Evolutionary conservation across 2,113 vertebrate species (phyloP), one percentile per base, ranked within the genome.

Genomic region (Conger conger): DNA sequence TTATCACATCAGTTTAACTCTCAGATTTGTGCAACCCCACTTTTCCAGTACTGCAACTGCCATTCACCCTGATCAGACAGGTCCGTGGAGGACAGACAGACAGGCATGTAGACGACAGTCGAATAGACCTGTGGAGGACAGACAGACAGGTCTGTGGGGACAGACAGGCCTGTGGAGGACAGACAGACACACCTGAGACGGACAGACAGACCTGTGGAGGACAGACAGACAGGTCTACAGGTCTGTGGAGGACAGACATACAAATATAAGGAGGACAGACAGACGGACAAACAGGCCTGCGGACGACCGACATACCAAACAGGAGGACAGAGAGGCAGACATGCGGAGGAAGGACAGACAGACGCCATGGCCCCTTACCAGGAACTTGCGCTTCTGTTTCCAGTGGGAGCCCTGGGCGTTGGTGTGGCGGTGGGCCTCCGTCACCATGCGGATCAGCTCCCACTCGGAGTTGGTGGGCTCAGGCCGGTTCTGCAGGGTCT

Each of bases 351-450:
- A 8, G 15, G 57, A 63, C 57, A 27, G 57, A 63, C 20, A 1
- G 57, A 63, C 9, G 7, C 16, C 68, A 27, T 30, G n/a, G n/a
- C n/a, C n/a, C n/a, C 93, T 96, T 90, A 99, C 98, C 97, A 99
- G 90, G 92, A 99, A 99, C 95, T 99, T 99, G 94, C 97, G 96
- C 84, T 98, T 98, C 95, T 99, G 98, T 89, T 99, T 99, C 98
- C 98, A 99, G 90, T 97, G 96, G 94, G 97, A 96, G 88, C 98
- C 98, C 95, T 99, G 97, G 89, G 98, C 98, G 1, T 99, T 99
- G 90, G 98, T 99, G 92, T 97, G 96, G 88, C 96, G 96, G 85
- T 99, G 98, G 73, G 98, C 98, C 42, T 99, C 98, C 0, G 97
- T 99, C 40, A 95, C 98, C 79, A 98, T 92, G 1, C 94, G 94